phyloP scores from a whole-genome alignment of 2,888 invertebrate species.

The Acleris literana region DNA sequence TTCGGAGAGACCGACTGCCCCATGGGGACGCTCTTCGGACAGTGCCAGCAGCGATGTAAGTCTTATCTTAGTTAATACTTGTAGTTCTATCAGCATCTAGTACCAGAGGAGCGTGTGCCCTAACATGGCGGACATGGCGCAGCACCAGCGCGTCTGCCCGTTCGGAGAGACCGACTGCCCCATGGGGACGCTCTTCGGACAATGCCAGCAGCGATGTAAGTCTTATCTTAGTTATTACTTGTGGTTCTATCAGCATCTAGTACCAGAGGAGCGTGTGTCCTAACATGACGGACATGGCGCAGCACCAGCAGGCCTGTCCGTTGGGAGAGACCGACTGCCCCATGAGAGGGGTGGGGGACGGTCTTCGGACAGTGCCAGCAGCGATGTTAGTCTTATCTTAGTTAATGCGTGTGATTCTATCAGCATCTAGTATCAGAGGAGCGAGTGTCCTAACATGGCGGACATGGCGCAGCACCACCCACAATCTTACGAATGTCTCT shows the following conservation, averaged over 20 bases:
- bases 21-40: conserved; percentile 43
- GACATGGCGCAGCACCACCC: conserved; percentile 52
- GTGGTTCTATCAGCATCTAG: too few species aligned
- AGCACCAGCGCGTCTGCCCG: conserved; percentile 61
- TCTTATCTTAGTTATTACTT: neutral
- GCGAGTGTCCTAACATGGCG: too few species aligned
- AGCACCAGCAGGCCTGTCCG: conserved; percentile 61
- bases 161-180: conserved; percentile 61
- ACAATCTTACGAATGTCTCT: too few species aligned
- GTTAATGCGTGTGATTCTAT: too few species aligned
- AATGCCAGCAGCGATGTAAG: conserved; percentile 63
- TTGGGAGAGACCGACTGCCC: conserved; percentile 62
- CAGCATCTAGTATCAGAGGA: too few species aligned
- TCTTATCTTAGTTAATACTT: neutral
- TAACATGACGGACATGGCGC: conserved; percentile 50
- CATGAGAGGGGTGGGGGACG: conserved; percentile 42
- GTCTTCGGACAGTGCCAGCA: conserved; percentile 54
- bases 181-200: conserved; percentile 43
- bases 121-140: conserved; percentile 41
- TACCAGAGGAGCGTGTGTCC: too few species aligned
- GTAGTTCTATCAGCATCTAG: too few species aligned
- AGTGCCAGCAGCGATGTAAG: conserved; percentile 63
- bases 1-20: conserved; percentile 61
- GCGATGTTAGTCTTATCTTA: conserved; percentile 51
- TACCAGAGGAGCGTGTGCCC: too few species aligned